Conservation (phyloP, 2,113 vertebrate genomes). For the Saimiri boliviensis region DNA sequence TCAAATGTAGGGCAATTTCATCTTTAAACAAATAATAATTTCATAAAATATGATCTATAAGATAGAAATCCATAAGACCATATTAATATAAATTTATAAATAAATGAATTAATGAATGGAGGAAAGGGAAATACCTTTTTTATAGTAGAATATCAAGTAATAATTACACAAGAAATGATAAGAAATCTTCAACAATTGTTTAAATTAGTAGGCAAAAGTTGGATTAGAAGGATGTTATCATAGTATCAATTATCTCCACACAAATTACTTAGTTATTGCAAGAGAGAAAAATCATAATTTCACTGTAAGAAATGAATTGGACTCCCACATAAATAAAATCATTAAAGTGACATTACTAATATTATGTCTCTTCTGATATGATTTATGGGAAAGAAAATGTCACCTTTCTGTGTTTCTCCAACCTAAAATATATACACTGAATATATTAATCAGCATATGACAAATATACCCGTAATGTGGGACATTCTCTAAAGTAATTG, state of each 20-base stretch:
- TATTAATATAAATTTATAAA: neutral
- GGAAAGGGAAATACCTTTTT: neutral
- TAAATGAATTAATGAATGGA: neutral
- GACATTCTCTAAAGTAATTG: neutral
- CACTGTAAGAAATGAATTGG: neutral
- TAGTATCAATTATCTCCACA: neutral
- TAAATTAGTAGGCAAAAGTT: constrained; percentile 37
- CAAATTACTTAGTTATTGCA: constrained; percentile 22
- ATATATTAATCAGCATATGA: neutral
- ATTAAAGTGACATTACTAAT: neutral
- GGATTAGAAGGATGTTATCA: neutral
- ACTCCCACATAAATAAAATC: neutral
- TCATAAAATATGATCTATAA: neutral
- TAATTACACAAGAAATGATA: neutral
- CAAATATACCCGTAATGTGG: too few relatives aligned
- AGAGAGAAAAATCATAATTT: neutral
- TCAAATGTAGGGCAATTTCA: neutral
- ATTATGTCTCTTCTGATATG: neutral
- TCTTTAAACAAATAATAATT: neutral
- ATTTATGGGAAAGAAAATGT: neutral
- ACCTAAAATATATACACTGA: neutral
- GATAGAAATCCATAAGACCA: neutral
- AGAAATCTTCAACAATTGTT: neutral
- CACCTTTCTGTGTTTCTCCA: neutral
- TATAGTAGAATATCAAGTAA: neutral